Evolutionary conservation across 2,113 vertebrate genomes (phyloP).

Genomic region (Trematomus loennbergii): DNA sequence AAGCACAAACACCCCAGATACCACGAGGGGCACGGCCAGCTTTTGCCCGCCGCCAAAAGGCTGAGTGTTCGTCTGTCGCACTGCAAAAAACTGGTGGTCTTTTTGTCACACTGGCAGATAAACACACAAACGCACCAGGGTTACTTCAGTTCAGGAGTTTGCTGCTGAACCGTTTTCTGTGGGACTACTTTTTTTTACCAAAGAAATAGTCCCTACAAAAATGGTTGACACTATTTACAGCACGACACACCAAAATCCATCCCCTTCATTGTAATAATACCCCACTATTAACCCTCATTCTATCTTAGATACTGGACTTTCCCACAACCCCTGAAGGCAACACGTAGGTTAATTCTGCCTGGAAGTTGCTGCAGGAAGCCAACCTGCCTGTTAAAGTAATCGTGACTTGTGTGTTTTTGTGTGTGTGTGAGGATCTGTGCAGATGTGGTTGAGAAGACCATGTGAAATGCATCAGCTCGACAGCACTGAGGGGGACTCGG

Average conservation of each 20-base stretch:
- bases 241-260: not conserved
- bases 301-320: not conserved
- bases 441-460: not conserved
- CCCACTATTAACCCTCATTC: no score
- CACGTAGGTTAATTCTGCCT: not conserved
- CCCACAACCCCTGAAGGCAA: not conserved
- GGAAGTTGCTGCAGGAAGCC: not conserved
- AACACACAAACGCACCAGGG: not conserved
- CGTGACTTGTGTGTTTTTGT: not conserved
- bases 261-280: no score
- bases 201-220: not conserved
- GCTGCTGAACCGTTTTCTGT: not conserved
- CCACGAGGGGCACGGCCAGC: slow-evolving; percentile 36
- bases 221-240: not conserved
- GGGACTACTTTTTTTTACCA: not conserved
- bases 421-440: not conserved
- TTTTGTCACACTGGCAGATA: not conserved
- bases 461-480: slow-evolving; percentile 7
- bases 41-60: slow-evolving; percentile 45
- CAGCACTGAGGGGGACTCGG: not conserved
- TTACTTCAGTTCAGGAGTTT: not conserved
- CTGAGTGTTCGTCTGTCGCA: slow-evolving; percentile 53
- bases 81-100: slow-evolving; percentile 34
- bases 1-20: slow-evolving; percentile 45
- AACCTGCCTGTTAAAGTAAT: not conserved